Conservation (phyloP, 1,140 invertebrate genomes). For the Thalassaphorura encarpata region DNA sequence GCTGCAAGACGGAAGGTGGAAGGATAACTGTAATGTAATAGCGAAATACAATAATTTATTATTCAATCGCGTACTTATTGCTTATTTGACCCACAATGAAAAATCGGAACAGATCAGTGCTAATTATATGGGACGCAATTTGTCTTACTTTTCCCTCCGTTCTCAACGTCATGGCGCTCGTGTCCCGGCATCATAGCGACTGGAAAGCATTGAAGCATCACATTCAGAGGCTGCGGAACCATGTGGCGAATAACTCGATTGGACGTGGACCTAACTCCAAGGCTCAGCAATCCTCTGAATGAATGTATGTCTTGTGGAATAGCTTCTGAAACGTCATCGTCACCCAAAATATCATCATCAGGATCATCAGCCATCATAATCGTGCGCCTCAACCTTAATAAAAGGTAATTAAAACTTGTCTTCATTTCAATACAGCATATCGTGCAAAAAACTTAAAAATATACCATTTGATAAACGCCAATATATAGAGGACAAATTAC, state of each 20-base stretch:
- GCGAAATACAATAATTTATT: neutral
- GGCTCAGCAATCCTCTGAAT: no score
- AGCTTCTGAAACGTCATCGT: no score
- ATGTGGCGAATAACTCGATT: no score
- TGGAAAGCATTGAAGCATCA: neutral
- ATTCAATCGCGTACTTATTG: neutral
- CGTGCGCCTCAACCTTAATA: neutral
- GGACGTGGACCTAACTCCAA: no score
- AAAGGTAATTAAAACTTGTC: neutral
- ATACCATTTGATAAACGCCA: no score
- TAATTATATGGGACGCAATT: neutral
- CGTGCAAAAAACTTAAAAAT: neutral
- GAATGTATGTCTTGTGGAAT: no score
- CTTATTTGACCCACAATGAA: neutral
- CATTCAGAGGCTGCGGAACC: neutral
- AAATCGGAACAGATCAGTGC: neutral
- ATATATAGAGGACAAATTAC: no score
- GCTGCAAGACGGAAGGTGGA: constrained; percentile 71
- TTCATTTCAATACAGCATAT: neutral
- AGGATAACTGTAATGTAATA: neutral
- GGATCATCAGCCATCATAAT: no score
- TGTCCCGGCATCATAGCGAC: neutral
- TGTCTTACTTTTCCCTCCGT: neutral
- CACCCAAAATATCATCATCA: no score
- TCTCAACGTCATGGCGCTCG: neutral